phyloP scores from a whole-genome alignment of 2,113 vertebrate genomes.

The Arvicanthis niloticus region DNA sequence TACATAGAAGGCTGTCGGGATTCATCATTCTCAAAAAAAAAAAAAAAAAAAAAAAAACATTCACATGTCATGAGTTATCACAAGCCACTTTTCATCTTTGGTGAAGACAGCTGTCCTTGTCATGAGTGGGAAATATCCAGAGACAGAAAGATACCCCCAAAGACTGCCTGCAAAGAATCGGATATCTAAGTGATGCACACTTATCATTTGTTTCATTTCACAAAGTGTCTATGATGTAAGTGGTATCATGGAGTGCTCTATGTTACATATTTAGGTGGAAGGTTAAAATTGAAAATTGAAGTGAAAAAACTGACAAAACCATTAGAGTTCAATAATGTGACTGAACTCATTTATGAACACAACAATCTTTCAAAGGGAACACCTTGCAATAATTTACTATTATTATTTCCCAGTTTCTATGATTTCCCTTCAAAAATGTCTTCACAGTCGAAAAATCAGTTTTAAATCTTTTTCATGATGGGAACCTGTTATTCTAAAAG shows the following conservation, averaged over 20 bases:
- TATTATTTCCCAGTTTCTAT: not conserved
- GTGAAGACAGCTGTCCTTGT: not conserved
- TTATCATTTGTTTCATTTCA: constrained; percentile 32
- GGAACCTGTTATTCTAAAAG: not conserved
- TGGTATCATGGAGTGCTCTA: not conserved
- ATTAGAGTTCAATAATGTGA: constrained; percentile 13
- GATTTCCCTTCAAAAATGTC: not conserved
- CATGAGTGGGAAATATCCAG: not conserved
- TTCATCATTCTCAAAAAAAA: constrained; percentile 79
- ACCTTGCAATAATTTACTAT: not conserved
- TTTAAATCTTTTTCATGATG: not conserved
- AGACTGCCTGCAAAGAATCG: not conserved
- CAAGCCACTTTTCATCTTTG: constrained; percentile 74
- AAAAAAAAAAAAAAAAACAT: constrained; percentile 83
- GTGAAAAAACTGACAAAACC: not conserved
- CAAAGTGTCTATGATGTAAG: not conserved
- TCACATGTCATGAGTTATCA: constrained; percentile 79
- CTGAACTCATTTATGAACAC: not conserved
- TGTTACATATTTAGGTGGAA: not conserved
- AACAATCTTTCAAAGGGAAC: not conserved
- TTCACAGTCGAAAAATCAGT: not conserved
- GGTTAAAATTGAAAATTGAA: not conserved
- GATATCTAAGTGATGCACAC: not conserved
- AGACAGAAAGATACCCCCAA: not conserved
- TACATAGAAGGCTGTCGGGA: constrained; percentile 70